Base-by-base conservation (phyloP, 2,113 vertebrate genomes). In the Todiramphus chloris region DNA sequence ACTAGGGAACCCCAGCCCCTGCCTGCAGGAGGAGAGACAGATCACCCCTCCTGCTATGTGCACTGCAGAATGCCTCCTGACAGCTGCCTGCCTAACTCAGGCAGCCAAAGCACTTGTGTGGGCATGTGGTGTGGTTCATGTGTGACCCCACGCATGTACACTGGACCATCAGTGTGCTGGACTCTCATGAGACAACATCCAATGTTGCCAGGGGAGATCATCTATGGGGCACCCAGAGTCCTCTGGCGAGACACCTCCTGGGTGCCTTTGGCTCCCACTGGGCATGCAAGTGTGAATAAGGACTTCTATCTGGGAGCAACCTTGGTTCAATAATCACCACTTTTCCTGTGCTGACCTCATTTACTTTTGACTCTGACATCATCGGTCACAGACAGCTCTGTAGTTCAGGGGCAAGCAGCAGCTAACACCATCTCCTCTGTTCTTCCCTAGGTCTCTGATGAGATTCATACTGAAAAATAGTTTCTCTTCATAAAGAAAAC, bases 181-280 rank as follows among this genome's bases (percentile, higher is more conserved):
- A 55, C 31, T 13, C 27, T 31, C 63, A 10, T 2, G 31, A 15
- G 28, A 8, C 5, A 5, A 28, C 9, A 7, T 12, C 63, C 0
- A 1, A 44, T 0, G 0, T 50, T 11, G 5, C 50, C 6, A 8
- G 2, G 30, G 35, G 58, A 51, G 35, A 64, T 39, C 13, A 2
- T 8, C 16, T 7, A 9, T 4, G 13, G 17, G 48, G 23, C 28
- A 74, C 24, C 33, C 73, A 44, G 50, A 39, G 35, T 28, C 25
- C 50, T 41, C 63, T 18, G 48, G 27, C 9, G 48, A 25, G 15
- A 12, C 1, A 0, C 53, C 41, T 33, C 35, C 62, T 48, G 50
- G 15, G 25, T 39, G 30, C 21, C 30, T 39, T 55, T 43, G 28
- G 46, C 44, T 83, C 33, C 13, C 2, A 16, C 27, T 2, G 2